Evolutionary conservation across 37 sponge, comb jelly and placozoan species (phyloP).

Genomic region (Crambe crambe): DNA sequence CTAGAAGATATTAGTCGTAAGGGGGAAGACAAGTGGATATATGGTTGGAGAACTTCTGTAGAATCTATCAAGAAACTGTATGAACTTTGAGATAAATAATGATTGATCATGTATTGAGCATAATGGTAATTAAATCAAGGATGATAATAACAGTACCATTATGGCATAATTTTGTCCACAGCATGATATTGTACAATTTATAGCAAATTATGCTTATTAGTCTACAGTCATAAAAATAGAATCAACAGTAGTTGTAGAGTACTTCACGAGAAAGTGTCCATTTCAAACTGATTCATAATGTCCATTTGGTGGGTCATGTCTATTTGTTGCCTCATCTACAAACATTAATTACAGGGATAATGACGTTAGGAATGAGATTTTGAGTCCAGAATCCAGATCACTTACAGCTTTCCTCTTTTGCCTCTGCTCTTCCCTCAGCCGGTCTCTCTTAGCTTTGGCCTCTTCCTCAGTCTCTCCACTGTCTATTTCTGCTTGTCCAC

Average conservation of each 20-base stretch:
- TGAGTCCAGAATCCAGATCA: not conserved
- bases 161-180: too few species aligned
- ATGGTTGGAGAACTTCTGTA: conserved; percentile 29
- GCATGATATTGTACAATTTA: too few species aligned
- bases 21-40: conserved; percentile 1
- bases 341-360: not conserved
- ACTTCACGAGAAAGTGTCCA: conserved; percentile 19
- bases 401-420: conserved; percentile 50
- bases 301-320: conserved; percentile 79
- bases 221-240: too few species aligned
- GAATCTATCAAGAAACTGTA: conserved; percentile 15
- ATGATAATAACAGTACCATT: too few species aligned
- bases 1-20: conserved; percentile 3
- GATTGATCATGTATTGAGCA: not conserved
- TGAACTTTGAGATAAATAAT: not conserved
- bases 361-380: not conserved
- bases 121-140: too few species aligned
- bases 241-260: too few species aligned
- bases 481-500: not conserved
- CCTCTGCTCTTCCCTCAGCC: conserved; percentile 48
- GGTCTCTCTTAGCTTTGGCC: conserved; percentile 16
- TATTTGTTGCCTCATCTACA: conserved; percentile 53
- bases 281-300: conserved; percentile 75
- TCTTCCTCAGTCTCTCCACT: conserved; percentile 2
- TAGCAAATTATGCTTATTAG: too few species aligned